Conservation (phyloP, 2,797 vertebrate species). For the Pseudomugil gertrudae region DNA sequence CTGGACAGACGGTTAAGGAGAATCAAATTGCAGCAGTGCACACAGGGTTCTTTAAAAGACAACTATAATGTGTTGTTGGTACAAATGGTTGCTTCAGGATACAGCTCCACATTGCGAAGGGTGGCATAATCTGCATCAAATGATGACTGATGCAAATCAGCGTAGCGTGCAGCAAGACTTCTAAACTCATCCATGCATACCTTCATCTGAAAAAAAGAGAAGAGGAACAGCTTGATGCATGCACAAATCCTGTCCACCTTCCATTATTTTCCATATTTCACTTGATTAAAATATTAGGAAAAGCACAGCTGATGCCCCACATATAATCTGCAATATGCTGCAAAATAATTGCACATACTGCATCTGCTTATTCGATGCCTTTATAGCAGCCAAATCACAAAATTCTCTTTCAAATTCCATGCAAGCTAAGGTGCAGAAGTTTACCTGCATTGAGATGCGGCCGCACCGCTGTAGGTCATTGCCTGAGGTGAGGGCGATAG, state of each 20-base stretch:
- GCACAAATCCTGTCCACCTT: neutral
- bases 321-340: neutral
- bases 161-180: constrained; percentile 89
- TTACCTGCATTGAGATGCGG: constrained; percentile 94
- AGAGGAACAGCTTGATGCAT: neutral
- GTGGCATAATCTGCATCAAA: constrained; percentile 96
- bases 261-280: neutral
- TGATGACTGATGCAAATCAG: constrained; percentile 94
- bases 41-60: neutral
- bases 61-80: neutral
- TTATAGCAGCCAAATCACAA: no score
- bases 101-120: constrained; percentile 95
- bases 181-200: constrained; percentile 96
- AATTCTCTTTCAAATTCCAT: no score
- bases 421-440: neutral
- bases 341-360: neutral
- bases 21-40: constrained; percentile 5
- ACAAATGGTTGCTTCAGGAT: constrained; percentile 79
- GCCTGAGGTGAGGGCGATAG: constrained; percentile 91
- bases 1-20: constrained; percentile 82
- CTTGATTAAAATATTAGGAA: neutral
- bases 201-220: constrained; percentile 86
- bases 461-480: constrained; percentile 96
- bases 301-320: neutral
- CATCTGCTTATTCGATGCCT: no score